These are phyloP conservation scores for Malachius bipustulatus DNA, from an alignment of 2,888 invertebrate species.

Conservation along the genomic window DNA sequence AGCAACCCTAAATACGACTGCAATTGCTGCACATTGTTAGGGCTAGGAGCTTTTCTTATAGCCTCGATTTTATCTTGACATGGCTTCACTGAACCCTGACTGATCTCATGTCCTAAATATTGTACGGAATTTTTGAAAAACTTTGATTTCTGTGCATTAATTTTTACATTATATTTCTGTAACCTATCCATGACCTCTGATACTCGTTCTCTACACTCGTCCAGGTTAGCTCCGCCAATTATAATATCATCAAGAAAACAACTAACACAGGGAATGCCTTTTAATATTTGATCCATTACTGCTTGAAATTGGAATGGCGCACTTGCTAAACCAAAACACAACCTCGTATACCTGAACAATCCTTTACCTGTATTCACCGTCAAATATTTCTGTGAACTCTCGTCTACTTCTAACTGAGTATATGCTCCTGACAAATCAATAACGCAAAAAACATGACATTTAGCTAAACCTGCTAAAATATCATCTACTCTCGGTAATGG, in stretches of 20 bases:
- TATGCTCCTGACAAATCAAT: slow-evolving; percentile 21
- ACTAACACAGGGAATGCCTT: slow-evolving; percentile 4
- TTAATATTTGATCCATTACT: slow-evolving; percentile 11
- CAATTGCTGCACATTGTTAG: slow-evolving; percentile 11
- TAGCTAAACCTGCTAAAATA: slow-evolving; percentile 21
- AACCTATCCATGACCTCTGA: background rate
- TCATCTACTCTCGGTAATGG: slow-evolving; percentile 24
- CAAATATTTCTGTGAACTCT: slow-evolving; percentile 15
- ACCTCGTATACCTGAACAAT: slow-evolving; percentile 18
- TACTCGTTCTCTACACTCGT: slow-evolving; percentile 9
- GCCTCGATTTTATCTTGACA: slow-evolving; percentile 11
- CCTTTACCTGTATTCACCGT: slow-evolving; percentile 22
- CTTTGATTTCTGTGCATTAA: slow-evolving; percentile 10
- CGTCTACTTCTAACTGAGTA: slow-evolving; percentile 18
- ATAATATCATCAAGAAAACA: slow-evolving; percentile 11
- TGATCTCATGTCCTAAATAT: slow-evolving; percentile 10
- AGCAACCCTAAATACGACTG: slow-evolving; percentile 13
- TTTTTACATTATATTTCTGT: slow-evolving; percentile 8
- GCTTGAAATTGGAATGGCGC: slow-evolving; percentile 20
- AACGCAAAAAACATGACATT: slow-evolving; percentile 18
- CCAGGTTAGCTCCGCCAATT: slow-evolving; percentile 5
- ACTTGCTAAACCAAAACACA: slow-evolving; percentile 20
- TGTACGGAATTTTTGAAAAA: slow-evolving; percentile 8
- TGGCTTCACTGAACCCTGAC: slow-evolving; percentile 8
- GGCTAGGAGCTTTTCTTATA: slow-evolving; percentile 10